Evolutionary conservation across 2,797 vertebrate genomes (phyloP), one percentile per base, ranked within the genome.

Genomic region (Myotis planiceps): DNA sequence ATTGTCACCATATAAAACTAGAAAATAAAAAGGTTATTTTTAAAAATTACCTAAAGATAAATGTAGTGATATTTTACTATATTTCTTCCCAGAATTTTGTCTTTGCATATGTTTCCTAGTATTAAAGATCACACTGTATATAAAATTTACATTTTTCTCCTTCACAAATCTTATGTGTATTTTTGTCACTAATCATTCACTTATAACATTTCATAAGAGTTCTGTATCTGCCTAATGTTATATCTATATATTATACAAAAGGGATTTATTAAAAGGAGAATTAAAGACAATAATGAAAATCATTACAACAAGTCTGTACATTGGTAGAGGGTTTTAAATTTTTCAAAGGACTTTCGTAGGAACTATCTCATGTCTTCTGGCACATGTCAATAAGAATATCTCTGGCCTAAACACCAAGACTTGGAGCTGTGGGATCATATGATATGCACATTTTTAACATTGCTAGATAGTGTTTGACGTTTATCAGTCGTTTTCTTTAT

Each of bases 61-160:
- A 63, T 23, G 18, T 90, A 3, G 15, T 74, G 15, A 47, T n/a
- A 65, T 29, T 82, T 87, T 86, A 75, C 29, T 69, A 3, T 60
- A 66, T 71, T 90, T 93, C 72, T 27, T 88, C 9, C 45, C 34
- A 90, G 78, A 92, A 79, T 65, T 87, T 69, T 90, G 25, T 49
- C 49, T 90, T 94, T 21, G 0, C 68, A 18, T 71, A 29, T 80
- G 34, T 25, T 74, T 76, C 89, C 85, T 23, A 80, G 42, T 84
- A 79, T 88, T 84, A 76, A 85, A 80, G 6, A 34, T 85, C 9
- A 21, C 55, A 3, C 39, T 51, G 18, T 74, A n/a, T 27, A 42
- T 55, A 32, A 47, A 66, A 65, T 88, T 80, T 21, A 39, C 15
- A 45, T 79, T 47, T 92, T 78, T 71, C 19, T 90, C 71, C 78